Conservation (phyloP, 2,888 invertebrate genomes). For the Caenorhabditis drosophilae region DNA sequence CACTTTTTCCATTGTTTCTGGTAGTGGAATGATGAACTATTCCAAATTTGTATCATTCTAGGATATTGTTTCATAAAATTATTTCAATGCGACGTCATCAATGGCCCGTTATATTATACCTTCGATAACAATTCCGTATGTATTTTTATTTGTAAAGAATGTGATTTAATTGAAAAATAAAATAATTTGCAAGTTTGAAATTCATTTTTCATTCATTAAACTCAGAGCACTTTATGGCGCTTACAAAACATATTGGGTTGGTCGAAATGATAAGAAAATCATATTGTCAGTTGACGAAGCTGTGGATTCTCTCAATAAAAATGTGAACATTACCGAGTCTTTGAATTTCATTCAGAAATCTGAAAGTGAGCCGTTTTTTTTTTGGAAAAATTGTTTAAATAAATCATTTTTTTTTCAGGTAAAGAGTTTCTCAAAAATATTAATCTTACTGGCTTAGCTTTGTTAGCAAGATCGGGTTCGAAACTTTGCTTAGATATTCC, state of each 20-base stretch:
- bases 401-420: constrained; percentile 6
- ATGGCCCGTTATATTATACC: constrained; percentile 51
- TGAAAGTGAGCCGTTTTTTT: constrained; percentile 15
- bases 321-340: constrained; percentile 40
- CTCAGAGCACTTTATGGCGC: constrained; percentile 44
- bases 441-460: constrained; percentile 24
- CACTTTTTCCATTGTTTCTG: no score
- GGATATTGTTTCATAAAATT: background rate
- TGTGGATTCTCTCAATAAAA: constrained; percentile 42
- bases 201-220: background rate
- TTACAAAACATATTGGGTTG: constrained; percentile 32
- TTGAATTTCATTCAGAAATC: constrained; percentile 38
- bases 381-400: constrained; percentile 1
- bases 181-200: no score
- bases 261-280: constrained; percentile 28
- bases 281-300: constrained; percentile 46
- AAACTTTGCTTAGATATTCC: constrained; percentile 37
- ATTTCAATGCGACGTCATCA: constrained; percentile 25
- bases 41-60: background rate
- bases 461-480: constrained; percentile 36
- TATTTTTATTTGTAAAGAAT: constrained; percentile 10
- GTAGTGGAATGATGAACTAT: background rate
- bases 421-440: constrained; percentile 25
- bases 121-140: constrained; percentile 44
- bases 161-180: no score